phyloP scores from a whole-genome alignment of 1,140 invertebrate species.

The Neelides sp. region DNA sequence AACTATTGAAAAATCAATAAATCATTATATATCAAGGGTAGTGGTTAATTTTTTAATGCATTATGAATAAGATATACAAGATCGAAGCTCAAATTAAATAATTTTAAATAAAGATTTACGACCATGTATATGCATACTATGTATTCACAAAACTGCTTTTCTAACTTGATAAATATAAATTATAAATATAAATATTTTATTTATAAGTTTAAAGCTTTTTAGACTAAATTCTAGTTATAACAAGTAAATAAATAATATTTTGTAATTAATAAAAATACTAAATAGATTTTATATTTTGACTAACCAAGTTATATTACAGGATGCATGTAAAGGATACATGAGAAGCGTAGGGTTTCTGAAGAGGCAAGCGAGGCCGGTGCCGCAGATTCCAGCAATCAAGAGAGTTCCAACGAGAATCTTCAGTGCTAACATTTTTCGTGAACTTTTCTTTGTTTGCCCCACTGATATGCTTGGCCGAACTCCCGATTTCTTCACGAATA shows the following conservation, averaged over 20 bases:
- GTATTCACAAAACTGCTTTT: too few relatives aligned
- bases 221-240: too few relatives aligned
- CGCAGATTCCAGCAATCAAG: background rate
- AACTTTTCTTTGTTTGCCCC: conserved; percentile 5
- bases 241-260: too few relatives aligned
- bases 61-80: too few relatives aligned
- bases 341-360: conserved; percentile 15
- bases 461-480: too few relatives aligned
- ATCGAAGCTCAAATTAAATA: too few relatives aligned
- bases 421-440: background rate
- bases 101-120: too few relatives aligned
- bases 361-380: conserved; percentile 4
- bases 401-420: background rate
- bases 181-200: too few relatives aligned
- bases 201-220: too few relatives aligned
- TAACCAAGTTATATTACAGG: conserved; percentile 17
- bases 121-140: too few relatives aligned
- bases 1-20: background rate
- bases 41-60: too few relatives aligned
- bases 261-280: background rate
- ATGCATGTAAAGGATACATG: conserved; percentile 17
- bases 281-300: background rate
- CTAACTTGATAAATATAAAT: too few relatives aligned
- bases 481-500: conserved; percentile 2
- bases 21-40: background rate